Conservation (phyloP, 1,140 invertebrate genomes). For the Conopomorpha cramerella region DNA sequence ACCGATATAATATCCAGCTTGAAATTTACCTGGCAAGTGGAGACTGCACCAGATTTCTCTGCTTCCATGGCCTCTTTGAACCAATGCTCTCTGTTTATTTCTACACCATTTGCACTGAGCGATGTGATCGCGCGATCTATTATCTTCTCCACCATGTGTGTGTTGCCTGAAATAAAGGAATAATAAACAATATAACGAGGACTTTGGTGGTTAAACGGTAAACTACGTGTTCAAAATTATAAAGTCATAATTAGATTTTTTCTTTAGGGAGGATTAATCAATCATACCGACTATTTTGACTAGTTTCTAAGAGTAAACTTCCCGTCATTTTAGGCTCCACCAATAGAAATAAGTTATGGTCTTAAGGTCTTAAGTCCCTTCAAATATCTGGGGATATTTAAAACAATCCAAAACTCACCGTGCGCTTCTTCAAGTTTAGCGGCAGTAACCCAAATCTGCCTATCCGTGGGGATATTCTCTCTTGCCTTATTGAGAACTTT, state of each 20-base stretch:
- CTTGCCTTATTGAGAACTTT: slow-evolving; percentile 98
- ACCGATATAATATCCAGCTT: too few relatives aligned
- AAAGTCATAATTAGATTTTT: too few relatives aligned
- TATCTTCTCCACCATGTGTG: slow-evolving; percentile 95
- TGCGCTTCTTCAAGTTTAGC: slow-evolving; percentile 98
- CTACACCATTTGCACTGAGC: slow-evolving; percentile 92
- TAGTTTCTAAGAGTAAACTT: too few relatives aligned
- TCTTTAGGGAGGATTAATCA: too few relatives aligned
- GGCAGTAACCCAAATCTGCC: slow-evolving; percentile 97
- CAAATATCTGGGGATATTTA: too few relatives aligned
- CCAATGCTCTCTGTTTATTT: slow-evolving; percentile 99
- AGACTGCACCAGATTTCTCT: slow-evolving; percentile 91
- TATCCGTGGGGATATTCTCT: slow-evolving; percentile 98
- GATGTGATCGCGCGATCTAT: slow-evolving; percentile 94
- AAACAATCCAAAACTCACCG: slow-evolving; percentile 55
- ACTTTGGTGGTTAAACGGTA: too few relatives aligned
- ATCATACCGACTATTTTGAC: too few relatives aligned
- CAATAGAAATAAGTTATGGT: too few relatives aligned
- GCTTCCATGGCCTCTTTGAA: slow-evolving; percentile 98
- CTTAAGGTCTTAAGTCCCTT: too few relatives aligned
- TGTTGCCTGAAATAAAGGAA: slow-evolving; percentile 70
- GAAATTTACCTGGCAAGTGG: slow-evolving; percentile 82
- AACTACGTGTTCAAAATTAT: too few relatives aligned
- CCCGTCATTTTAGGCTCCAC: too few relatives aligned
- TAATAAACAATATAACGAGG: slow-evolving; percentile 9